Conservation (phyloP, 2,888 invertebrate species). For the Drosophila vallismaia region DNA sequence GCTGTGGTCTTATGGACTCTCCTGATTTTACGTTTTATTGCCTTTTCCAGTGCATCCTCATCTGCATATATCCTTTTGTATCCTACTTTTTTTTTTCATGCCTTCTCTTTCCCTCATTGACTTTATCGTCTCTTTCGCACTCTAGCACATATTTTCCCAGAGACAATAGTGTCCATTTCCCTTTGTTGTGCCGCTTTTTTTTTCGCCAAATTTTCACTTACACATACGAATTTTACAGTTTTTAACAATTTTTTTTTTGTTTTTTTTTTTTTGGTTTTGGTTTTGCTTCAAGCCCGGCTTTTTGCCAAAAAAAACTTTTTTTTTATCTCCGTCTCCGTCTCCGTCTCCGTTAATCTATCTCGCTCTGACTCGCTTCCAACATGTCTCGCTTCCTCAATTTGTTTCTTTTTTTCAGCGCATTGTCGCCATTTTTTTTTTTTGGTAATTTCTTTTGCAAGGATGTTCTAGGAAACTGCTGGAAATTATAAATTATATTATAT, state of each 20-base stretch:
- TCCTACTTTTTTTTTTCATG: not conserved
- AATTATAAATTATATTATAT: not conserved
- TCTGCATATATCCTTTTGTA: conserved; percentile 1
- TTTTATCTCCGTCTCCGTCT: no score
- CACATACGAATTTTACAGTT: conserved; percentile 46
- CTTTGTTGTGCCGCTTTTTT: conserved; percentile 45
- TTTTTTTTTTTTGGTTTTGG: conserved; percentile 3
- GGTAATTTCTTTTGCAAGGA: conserved; percentile 1
- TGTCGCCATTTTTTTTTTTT: conserved; percentile 24
- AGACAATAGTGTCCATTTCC: conserved; percentile 54
- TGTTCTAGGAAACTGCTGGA: conserved; percentile 6
- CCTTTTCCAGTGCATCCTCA: conserved; percentile 20
- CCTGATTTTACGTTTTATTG: conserved; percentile 33
- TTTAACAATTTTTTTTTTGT: conserved; percentile 29
- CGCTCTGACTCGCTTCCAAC: not conserved
- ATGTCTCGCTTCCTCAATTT: conserved; percentile 1
- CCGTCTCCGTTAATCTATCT: conserved; percentile 30
- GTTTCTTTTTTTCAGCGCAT: conserved; percentile 9
- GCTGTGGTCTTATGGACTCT: conserved; percentile 53
- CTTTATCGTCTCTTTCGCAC: conserved; percentile 1
- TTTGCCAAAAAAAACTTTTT: conserved; percentile 61
- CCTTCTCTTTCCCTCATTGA: not conserved
- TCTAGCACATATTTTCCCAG: conserved; percentile 24
- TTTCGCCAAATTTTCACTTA: conserved; percentile 42
- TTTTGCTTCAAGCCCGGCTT: conserved; percentile 42